These are phyloP conservation scores for Blomia tropicalis DNA, from an alignment of 2,888 invertebrate species.

Conservation along the genomic window DNA sequence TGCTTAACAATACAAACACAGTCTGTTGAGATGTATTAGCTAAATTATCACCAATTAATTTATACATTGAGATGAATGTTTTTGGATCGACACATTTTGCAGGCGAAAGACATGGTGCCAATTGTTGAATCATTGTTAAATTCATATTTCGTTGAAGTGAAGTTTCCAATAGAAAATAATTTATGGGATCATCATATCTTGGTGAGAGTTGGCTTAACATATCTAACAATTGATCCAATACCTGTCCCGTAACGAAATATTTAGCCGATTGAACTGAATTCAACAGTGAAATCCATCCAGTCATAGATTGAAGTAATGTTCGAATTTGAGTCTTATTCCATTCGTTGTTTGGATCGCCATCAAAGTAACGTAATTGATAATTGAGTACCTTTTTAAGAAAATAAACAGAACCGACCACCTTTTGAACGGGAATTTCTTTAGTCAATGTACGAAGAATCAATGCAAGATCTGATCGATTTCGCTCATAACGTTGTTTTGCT, in stretches of 20 bases:
- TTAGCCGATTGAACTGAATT: neutral
- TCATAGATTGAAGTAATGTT: neutral
- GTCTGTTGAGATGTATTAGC: slow-evolving; percentile 19
- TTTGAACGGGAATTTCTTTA: slow-evolving; percentile 22
- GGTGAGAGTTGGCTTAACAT: neutral
- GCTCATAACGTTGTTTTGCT: slow-evolving; percentile 17
- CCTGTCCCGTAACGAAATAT: slow-evolving; percentile 1
- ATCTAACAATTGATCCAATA: neutral
- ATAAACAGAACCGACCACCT: neutral
- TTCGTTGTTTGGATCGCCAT: neutral
- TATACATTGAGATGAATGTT: slow-evolving; percentile 24
- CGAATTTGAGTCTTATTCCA: neutral
- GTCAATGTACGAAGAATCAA: slow-evolving; percentile 7
- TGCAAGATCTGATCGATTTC: slow-evolving; percentile 20
- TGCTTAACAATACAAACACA: slow-evolving; percentile 25
- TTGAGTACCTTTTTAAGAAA: neutral
- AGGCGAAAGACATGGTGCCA: slow-evolving; percentile 22
- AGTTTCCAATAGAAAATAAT: slow-evolving; percentile 22
- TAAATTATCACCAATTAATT: slow-evolving; percentile 20
- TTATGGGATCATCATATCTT: slow-evolving; percentile 18
- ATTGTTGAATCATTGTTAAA: slow-evolving; percentile 20
- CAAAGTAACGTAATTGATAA: neutral
- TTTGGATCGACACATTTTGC: slow-evolving; percentile 15
- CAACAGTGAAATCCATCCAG: slow-evolving; percentile 1
- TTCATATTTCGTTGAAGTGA: slow-evolving; percentile 16